Base-by-base conservation (phyloP, 2,113 vertebrate genomes). In the Sardina pilchardus region DNA sequence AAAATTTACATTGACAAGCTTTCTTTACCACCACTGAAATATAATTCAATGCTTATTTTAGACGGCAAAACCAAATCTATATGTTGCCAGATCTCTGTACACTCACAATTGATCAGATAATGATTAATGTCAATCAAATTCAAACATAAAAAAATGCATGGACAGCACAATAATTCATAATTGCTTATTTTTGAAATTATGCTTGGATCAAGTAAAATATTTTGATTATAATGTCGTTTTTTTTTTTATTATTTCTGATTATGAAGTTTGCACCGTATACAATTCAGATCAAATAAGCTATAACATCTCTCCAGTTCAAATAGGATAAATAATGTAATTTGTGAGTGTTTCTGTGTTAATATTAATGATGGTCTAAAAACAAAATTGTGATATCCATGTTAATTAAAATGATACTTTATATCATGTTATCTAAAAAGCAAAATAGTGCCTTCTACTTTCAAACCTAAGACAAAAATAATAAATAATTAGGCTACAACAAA, bases 1-100 rank as follows among this genome's bases (percentile, higher is more conserved):
- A 92, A 92, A 93, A 91, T 94, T 94, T 78, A 92, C 89, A 90
- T 90, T 89, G 90, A 90, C 88, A 88, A 92, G 90, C 88, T 89
- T 92, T 91, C 90, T 93, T 56, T 56, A 21, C 53, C 92, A 91
- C 90, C 87, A 75, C 85, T 63, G 56, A 85, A 86, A 45, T 90
- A 83, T 63, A n/a, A 12, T 81, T 48, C 42, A 81, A 26, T 36
- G 63, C 34, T 36, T 78, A 78, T 78, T 78, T 78, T 78, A 36
- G 21, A 67, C 16, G 12, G 30, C 14, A 78, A 78, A 39, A 34
- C 71, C 71, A 78, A 78, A 36, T 78, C 30, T 78, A 78, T 36
- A 34, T 78, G 30, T 78, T 16, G 30, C 34, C 71, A 78, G 26
- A 30, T 63, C 24, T 63, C 24, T 36, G 16, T 1, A 16, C 16